Conservation (phyloP, 2,888 invertebrate genomes). For the Chrysolina haemoptera region DNA sequence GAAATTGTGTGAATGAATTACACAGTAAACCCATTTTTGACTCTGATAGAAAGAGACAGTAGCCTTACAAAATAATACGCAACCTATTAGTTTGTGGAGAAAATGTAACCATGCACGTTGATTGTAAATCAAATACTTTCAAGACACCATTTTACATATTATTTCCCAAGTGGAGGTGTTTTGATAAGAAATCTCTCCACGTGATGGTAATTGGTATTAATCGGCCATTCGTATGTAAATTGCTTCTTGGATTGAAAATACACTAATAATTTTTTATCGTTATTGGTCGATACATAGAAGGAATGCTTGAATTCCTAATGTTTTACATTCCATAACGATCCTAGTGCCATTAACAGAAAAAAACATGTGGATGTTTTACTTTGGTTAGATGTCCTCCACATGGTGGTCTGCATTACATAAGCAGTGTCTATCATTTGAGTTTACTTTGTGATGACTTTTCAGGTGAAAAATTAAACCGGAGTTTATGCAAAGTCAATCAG, state of each 20-base stretch:
- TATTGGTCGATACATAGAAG: constrained; percentile 5
- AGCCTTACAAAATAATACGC: too few relatives aligned
- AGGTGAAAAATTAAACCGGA: too few relatives aligned
- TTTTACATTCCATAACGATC: constrained; percentile 21
- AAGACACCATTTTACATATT: not conserved
- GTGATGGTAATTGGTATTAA: constrained; percentile 16
- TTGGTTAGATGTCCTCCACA: not conserved
- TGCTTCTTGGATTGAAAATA: constrained; percentile 3
- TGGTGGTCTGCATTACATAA: not conserved
- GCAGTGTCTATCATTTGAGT: too few relatives aligned
- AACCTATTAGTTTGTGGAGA: too few relatives aligned
- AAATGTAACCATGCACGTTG: too few relatives aligned
- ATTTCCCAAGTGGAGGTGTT: constrained; percentile 10
- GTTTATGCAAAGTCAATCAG: too few relatives aligned
- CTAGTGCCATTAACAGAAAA: not conserved
- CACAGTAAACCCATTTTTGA: too few relatives aligned
- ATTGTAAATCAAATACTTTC: not conserved
- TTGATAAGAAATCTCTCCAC: constrained; percentile 16
- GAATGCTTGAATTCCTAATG: constrained; percentile 13
- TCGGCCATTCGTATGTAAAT: constrained; percentile 17
- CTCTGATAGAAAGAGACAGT: too few relatives aligned
- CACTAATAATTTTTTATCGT: constrained; percentile 19
- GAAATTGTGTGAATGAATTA: too few relatives aligned
- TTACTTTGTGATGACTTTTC: too few relatives aligned
- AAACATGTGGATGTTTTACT: constrained; percentile 5